These are phyloP conservation scores for Zosterops borbonicus DNA, from an alignment of 2,113 vertebrate genomes.

Conservation along the genomic window DNA sequence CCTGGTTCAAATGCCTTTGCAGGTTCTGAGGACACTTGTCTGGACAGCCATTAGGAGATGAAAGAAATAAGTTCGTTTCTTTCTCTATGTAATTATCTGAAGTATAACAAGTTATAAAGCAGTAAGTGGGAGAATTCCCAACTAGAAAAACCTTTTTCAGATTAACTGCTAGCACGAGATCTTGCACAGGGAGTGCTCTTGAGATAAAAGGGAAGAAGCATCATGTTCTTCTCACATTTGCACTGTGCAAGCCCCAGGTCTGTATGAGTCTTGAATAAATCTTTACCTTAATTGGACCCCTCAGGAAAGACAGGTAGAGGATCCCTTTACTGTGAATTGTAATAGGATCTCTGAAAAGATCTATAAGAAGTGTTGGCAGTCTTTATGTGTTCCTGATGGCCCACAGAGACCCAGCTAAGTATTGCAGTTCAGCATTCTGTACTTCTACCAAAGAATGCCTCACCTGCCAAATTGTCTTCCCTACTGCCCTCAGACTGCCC, in stretches of 20 bases:
- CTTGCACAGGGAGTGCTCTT: not conserved
- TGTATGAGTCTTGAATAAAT: conserved; percentile 27
- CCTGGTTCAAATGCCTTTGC: not conserved
- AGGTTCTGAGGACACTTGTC: not conserved
- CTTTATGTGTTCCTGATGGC: conserved; percentile 43
- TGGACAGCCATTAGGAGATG: conserved; percentile 1
- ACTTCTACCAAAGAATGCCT: not conserved
- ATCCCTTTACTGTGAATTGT: conserved; percentile 42
- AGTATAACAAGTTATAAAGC: not conserved
- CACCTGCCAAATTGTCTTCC: conserved; percentile 1
- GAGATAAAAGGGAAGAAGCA: conserved; percentile 56
- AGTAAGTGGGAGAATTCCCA: conserved; percentile 5
- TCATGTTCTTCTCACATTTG: conserved; percentile 22
- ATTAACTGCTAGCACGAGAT: not conserved
- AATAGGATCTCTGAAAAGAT: conserved; percentile 48
- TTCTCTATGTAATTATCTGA: not conserved
- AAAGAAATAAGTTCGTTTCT: conserved; percentile 4
- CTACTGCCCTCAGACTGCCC: not conserved
- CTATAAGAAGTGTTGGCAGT: conserved; percentile 50
- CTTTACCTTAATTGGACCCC: conserved; percentile 55
- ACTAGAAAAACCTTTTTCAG: conserved; percentile 9
- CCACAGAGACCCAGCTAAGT: conserved; percentile 16
- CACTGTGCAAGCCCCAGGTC: conserved; percentile 22
- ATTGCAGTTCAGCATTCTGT: not conserved
- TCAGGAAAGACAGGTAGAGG: conserved; percentile 58